Percentiles rank a stretch among this genome's conserved stretches.
phyloP scores from a whole-genome alignment of 37 sponge, comb jelly and placozoan genomes.

The Beroe forskalii region DNA sequence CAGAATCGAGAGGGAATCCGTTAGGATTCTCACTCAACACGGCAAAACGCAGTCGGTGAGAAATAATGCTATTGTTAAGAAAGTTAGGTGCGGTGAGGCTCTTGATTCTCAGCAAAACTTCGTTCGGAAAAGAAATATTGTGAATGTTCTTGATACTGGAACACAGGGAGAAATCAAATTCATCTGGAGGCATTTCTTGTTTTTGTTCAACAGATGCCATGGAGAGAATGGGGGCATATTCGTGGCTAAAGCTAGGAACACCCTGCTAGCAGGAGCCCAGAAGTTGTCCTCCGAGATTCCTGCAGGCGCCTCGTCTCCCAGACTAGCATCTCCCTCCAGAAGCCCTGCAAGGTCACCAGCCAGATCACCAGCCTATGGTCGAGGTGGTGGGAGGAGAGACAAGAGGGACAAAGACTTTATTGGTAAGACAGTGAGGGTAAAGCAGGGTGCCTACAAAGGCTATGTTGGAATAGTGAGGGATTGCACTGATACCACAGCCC shows the following conservation, averaged over 20 bases:
- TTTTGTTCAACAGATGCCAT: conserved; percentile 73
- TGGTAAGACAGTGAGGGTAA: conserved; percentile 88
- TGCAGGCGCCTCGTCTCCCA: conserved; percentile 73
- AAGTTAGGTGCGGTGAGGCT: conserved; percentile 38
- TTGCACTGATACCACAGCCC: conserved; percentile 88
- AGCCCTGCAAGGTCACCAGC: conserved; percentile 17
- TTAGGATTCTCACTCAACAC: conserved; percentile 87
- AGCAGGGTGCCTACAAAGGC: conserved; percentile 88
- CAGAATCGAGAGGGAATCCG: conserved; percentile 86
- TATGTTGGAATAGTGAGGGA: conserved; percentile 98
- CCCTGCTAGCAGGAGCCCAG: conserved; percentile 81
- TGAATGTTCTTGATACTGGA: conserved; percentile 67
- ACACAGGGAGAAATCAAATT: conserved; percentile 90
- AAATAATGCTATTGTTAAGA: conserved; percentile 37
- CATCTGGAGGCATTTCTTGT: conserved; percentile 83
- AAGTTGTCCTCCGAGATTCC: conserved; percentile 52
- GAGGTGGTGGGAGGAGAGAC: conserved; percentile 69
- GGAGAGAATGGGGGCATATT: conserved; percentile 92
- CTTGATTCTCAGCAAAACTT: conserved; percentile 62
- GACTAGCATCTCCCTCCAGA: conserved; percentile 75
- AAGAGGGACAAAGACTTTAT: conserved; percentile 78
- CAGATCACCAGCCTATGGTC: conserved; percentile 75
- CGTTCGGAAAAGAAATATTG: conserved; percentile 6
- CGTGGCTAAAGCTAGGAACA: conserved; percentile 77
- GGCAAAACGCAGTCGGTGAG: conserved; percentile 71